These are phyloP conservation scores for Catostomus latipinnis DNA, from an alignment of 2,797 vertebrate genomes.

Conservation along the genomic window DNA sequence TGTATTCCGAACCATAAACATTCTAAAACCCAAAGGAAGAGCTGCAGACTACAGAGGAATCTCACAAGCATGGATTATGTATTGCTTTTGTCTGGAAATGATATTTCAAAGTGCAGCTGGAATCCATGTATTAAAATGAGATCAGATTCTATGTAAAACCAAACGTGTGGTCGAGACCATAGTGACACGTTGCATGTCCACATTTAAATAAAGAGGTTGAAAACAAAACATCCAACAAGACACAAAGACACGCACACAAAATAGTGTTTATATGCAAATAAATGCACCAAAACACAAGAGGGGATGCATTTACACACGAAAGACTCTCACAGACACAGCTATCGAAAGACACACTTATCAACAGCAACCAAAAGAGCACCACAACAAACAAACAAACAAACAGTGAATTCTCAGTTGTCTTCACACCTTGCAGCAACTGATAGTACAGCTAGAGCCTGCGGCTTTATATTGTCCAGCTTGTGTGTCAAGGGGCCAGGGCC, in stretches of 20 bases:
- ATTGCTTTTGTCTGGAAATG: background rate
- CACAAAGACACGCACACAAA: background rate
- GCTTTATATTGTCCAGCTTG: background rate
- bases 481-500: background rate
- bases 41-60: background rate
- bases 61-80: background rate
- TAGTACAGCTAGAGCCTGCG: background rate
- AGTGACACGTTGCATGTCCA: background rate
- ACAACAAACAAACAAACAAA: conserved; percentile 46
- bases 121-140: background rate
- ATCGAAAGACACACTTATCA: background rate
- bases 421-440: background rate
- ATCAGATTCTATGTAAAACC: background rate
- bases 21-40: background rate
- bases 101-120: background rate
- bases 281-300: background rate
- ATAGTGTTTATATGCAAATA: background rate
- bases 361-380: conserved; percentile 40
- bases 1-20: background rate
- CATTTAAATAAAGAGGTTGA: background rate
- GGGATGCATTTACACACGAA: background rate
- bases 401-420: conserved; percentile 24
- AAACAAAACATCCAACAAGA: background rate
- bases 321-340: background rate
- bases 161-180: background rate